Evolutionary conservation across 2,113 vertebrate genomes (phyloP).

Genomic region (Crypturellus undulatus): DNA sequence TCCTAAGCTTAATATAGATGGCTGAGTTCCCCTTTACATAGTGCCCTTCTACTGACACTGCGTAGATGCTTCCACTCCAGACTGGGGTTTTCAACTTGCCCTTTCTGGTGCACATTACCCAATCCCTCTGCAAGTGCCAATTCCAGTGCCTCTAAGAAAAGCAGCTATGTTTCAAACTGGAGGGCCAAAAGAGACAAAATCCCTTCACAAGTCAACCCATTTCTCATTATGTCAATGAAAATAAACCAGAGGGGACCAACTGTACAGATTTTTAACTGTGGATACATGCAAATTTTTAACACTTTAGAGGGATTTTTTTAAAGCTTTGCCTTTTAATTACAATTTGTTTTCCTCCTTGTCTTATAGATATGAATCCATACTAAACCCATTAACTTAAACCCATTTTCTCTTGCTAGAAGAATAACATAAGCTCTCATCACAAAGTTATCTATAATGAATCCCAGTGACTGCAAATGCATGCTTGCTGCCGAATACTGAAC

Average conservation of each 20-base stretch:
- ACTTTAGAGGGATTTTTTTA: background rate
- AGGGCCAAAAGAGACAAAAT: background rate
- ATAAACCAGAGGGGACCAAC: background rate
- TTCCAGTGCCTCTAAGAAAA: background rate
- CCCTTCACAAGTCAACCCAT: background rate
- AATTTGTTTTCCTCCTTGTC: background rate
- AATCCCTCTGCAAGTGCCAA: background rate
- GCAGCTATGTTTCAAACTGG: background rate
- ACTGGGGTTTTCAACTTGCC: background rate
- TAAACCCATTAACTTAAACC: background rate
- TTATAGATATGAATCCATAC: background rate
- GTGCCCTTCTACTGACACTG: background rate
- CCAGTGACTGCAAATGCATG: background rate
- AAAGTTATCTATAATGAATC: background rate
- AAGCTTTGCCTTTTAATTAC: background rate
- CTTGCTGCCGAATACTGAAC: background rate
- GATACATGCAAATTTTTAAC: background rate
- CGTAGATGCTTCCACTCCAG: background rate
- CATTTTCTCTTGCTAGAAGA: background rate
- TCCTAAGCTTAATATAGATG: background rate
- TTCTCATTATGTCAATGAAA: background rate
- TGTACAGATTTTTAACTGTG: background rate
- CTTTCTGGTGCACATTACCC: background rate
- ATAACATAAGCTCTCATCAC: fast-evolving
- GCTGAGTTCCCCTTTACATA: background rate